Evolutionary conservation across 2,888 invertebrate genomes (phyloP), one percentile per base, ranked within the genome.

Genomic region (Limenitis camilla): DNA sequence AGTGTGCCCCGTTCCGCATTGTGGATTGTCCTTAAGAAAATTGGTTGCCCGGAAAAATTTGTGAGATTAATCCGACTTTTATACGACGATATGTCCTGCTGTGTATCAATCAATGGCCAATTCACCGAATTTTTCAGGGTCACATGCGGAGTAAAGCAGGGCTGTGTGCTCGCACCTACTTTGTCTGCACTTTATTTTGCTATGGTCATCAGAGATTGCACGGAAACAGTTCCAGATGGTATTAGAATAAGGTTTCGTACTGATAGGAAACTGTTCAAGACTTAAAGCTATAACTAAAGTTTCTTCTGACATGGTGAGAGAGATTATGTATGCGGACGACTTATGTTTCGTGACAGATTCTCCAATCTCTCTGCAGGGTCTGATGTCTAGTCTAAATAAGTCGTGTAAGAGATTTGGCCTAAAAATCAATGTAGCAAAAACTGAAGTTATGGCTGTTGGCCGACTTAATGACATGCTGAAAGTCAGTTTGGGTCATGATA

Each of bases 271-370:
- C 30, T 56, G 30, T 53, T 53, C n/a, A 47, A 56, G 38, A 10
- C n/a, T 38, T 6, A 38, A 38, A 38, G 38, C 38, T 5, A 4
- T 6, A 10, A 38, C 10, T n/a, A 48, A 48, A 33, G 33, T 48
- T 4, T 47, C 40, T 1, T 31, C 31, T 27, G 32, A 32, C 5
- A 6, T 41, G 6, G 1, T 41, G 5, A 5, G 28, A 5, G 29
- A 41, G 8, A 41, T 41, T 27, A 30, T 30, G 42, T 42, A 31
- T 42, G 42, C 42, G 7, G 42, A 30, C 11, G 42, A 42, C 7
- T 31, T 58, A 32, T 57, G 57, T 9, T 57, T 61, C 32, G 31
- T 59, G 27, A 49, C 56, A 19, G 55, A 59, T 38, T 49, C 57
- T 35, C 50, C 52, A 38, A 46, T 35, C 1, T 44, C 32, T 33